phyloP scores from a whole-genome alignment of 2,888 invertebrate species.

The Scaptomyza parva region DNA sequence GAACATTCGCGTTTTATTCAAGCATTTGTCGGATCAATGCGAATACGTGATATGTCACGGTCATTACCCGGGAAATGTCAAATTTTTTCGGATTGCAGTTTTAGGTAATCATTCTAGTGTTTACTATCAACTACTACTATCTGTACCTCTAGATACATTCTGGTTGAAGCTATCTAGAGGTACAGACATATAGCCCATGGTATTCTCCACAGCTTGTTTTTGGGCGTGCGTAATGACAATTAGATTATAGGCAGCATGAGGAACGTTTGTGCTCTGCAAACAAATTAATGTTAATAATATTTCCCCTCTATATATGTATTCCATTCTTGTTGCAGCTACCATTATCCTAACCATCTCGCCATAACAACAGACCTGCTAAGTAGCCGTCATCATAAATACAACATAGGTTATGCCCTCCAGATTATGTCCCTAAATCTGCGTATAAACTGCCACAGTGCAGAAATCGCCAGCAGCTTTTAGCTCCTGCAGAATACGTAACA shows the following conservation, averaged over 20 bases:
- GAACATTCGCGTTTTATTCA: not conserved
- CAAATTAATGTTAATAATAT: not conserved
- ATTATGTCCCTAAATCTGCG: constrained; percentile 36
- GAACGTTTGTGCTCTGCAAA: constrained; percentile 65
- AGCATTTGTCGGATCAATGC: not conserved
- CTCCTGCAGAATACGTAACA: constrained; percentile 40
- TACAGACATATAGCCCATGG: constrained; percentile 71
- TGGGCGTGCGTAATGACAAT: constrained; percentile 71
- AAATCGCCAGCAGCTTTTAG: constrained; percentile 45
- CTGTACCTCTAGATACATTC: too few relatives aligned
- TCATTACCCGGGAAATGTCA: not conserved
- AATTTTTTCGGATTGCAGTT: too few relatives aligned
- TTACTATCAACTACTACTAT: too few relatives aligned
- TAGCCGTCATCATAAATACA: constrained; percentile 37
- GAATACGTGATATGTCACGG: not conserved
- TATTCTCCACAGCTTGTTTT: constrained; percentile 59
- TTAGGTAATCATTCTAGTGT: not conserved
- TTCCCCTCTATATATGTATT: not conserved
- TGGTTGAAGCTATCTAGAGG: constrained; percentile 69
- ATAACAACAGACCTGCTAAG: constrained; percentile 46
- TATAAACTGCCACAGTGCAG: constrained; percentile 45
- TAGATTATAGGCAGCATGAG: constrained; percentile 63
- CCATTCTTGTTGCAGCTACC: constrained; percentile 24
- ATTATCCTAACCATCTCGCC: constrained; percentile 46
- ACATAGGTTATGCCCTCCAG: constrained; percentile 41